Conservation (phyloP, 2,888 invertebrate genomes). For the Melinaea marsaeus region DNA sequence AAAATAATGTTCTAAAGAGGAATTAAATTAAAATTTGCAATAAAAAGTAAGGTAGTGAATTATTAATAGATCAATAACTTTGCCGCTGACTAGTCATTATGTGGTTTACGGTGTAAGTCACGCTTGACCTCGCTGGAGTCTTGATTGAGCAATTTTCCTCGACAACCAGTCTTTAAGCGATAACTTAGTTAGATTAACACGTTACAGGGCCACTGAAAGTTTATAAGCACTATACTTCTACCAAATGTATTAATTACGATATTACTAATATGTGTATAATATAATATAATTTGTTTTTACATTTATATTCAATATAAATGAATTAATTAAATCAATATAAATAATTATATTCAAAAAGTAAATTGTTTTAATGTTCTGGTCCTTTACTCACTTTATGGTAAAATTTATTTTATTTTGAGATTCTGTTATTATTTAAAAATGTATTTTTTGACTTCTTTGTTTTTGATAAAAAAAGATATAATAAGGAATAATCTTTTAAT, state of each 20-base stretch:
- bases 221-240: constrained; percentile 6
- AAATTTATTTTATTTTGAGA: too few relatives aligned
- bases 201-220: constrained; percentile 34
- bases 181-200: constrained; percentile 45
- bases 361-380: too few relatives aligned
- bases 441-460: too few relatives aligned
- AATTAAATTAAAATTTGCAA: constrained; percentile 7
- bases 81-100: constrained; percentile 36
- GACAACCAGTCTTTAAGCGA: constrained; percentile 41
- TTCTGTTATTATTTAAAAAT: too few relatives aligned
- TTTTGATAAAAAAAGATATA: not conserved
- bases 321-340: too few relatives aligned
- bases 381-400: too few relatives aligned
- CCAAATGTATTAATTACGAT: not conserved
- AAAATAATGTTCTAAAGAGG: not conserved
- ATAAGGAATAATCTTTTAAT: constrained; percentile 1
- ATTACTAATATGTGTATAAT: too few relatives aligned
- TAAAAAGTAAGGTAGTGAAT: constrained; percentile 36
- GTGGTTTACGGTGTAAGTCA: constrained; percentile 40
- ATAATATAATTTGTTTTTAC: too few relatives aligned
- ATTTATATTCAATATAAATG: too few relatives aligned
- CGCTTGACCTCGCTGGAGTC: constrained; percentile 40
- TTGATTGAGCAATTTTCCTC: constrained; percentile 45
- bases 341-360: too few relatives aligned
- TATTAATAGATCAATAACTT: constrained; percentile 38